Evolutionary conservation across 1,140 invertebrate species (phyloP).

Genomic region (Drosophila ohnishii): DNA sequence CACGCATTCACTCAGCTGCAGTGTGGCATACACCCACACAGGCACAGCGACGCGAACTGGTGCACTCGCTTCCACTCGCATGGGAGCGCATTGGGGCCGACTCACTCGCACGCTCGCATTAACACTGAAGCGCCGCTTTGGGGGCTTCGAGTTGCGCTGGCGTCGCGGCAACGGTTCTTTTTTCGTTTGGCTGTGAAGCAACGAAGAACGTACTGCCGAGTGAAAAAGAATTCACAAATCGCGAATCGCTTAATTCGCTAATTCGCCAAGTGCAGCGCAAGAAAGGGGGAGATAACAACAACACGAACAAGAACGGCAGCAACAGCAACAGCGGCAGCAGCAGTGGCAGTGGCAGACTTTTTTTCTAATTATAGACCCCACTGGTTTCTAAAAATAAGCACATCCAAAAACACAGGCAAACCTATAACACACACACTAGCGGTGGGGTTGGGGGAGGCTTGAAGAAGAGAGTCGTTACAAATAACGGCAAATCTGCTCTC

Average conservation of each 20-base stretch:
- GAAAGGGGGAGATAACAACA: constrained; percentile 11
- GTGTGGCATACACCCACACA: constrained; percentile 1
- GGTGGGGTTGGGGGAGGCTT: background rate
- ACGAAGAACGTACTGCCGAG: constrained; percentile 60
- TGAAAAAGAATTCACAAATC: constrained; percentile 21
- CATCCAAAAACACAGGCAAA: constrained; percentile 63
- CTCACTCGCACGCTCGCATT: constrained; percentile 13
- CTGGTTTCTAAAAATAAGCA: constrained; percentile 65
- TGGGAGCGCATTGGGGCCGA: background rate
- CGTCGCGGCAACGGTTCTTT: constrained; percentile 69
- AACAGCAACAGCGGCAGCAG: background rate
- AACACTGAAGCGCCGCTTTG: constrained; percentile 10
- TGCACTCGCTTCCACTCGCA: constrained; percentile 13
- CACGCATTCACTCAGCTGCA: constrained; percentile 15
- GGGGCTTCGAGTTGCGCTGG: constrained; percentile 63
- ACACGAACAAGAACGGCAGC: background rate
- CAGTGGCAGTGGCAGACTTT: constrained; percentile 15
- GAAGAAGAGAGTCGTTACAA: background rate
- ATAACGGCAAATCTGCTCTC: constrained; percentile 5
- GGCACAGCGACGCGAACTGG: background rate
- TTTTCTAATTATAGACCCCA: constrained; percentile 71
- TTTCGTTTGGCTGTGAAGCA: constrained; percentile 79
- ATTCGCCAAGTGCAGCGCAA: constrained; percentile 8
- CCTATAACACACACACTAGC: constrained; percentile 26
- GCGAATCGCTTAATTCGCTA: constrained; percentile 8